Base-by-base conservation (phyloP, 2,113 vertebrate genomes). In the Epinephelus lanceolatus region DNA sequence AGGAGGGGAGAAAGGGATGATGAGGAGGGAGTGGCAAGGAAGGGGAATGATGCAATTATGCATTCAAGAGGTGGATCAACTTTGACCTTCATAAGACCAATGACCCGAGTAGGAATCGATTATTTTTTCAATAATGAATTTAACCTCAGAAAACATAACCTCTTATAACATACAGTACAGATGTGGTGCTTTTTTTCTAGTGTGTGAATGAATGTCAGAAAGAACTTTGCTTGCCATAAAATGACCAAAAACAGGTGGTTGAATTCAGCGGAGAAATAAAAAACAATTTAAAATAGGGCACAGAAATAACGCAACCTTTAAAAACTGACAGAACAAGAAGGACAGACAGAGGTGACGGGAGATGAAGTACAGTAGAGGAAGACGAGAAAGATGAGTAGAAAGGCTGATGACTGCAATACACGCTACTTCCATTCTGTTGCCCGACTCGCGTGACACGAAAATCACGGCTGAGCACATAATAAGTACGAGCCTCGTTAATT, bases 401-500 rank as follows among this genome's bases (percentile, higher is more conserved):
- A 67, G 59, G 60, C 77, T 74, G 66, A 69, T 21, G 27, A 30
- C 65, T 85, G 71, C 65, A 89, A 52, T 69, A 63, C 75, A 69
- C 15, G 21, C 62, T 62, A 67, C 59, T 12, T 83, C 56, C 33
- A 40, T 65, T 63, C 65, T 19, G 56, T 56, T 62, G 59, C 63
- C 45, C 60, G 40, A 78, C 80, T 81, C 7, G 23, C 80, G 65
- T 86, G 89, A 88, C 75, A 81, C 52, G 61, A 81, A 81, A 85
- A 88, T 88, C 76, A 72, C n/a, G 56, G 74, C 80, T 52, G 73
- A 75, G 77, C 71, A 57, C 18, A 9, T 82, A 79, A 89, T 80
- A 85, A 83, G 59, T 55, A 62, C 51, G 81, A 85, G 80, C 66
- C 67, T 76, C 61, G 37, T 86, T 91, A 92, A 94, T 93, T 93